phyloP scores from a whole-genome alignment of 2,113 vertebrate genomes.

The Himantopus leucocephalus region DNA sequence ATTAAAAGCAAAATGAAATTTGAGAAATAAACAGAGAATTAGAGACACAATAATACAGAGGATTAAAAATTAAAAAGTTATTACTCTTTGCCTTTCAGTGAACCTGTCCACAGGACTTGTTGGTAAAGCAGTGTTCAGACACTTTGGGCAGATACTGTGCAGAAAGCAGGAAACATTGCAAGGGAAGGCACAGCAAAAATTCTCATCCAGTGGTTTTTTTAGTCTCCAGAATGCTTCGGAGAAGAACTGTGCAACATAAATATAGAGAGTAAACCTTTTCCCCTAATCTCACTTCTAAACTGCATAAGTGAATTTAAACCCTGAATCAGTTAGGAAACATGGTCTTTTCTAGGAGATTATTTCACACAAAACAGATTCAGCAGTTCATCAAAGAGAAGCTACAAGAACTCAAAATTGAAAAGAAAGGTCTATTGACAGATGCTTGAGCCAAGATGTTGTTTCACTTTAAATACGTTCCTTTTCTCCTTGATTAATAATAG shows the following conservation, averaged over 20 bases:
- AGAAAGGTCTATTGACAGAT: not conserved
- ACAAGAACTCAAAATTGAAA: not conserved
- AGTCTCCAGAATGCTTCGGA: not conserved
- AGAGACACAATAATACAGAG: not conserved
- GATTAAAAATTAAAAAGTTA: constrained; percentile 22
- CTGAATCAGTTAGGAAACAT: not conserved
- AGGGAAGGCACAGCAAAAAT: not conserved
- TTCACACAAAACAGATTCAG: not conserved
- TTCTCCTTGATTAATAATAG: not conserved
- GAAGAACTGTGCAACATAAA: not conserved
- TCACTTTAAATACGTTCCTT: not conserved
- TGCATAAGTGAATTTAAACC: not conserved
- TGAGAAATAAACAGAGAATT: not conserved
- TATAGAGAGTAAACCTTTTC: not conserved
- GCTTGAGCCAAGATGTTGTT: not conserved
- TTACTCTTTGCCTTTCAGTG: not conserved
- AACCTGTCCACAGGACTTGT: not conserved
- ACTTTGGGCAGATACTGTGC: not conserved
- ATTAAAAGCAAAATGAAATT: not conserved
- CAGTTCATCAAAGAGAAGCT: not conserved
- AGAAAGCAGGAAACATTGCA: not conserved
- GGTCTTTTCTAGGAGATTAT: not conserved
- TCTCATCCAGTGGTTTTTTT: not conserved
- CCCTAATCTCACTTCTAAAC: not conserved
- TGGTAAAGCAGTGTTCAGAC: not conserved